Evolutionary conservation across 1,140 invertebrate species (phyloP).

Genomic region (Physella acuta): DNA sequence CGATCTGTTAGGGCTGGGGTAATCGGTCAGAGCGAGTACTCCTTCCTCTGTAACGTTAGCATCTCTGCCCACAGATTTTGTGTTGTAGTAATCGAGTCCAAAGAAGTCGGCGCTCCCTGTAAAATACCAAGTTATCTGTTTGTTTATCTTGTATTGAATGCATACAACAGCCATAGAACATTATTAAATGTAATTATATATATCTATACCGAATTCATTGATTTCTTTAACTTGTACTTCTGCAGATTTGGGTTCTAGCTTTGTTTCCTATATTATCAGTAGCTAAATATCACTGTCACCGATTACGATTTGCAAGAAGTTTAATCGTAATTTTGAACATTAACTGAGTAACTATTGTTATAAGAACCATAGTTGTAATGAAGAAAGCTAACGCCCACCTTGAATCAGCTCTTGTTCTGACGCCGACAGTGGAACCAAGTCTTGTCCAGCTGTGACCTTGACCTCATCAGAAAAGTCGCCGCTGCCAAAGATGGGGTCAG

Average conservation of each 20-base stretch:
- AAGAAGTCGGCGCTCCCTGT: constrained; percentile 40
- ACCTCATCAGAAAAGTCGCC: constrained; percentile 46
- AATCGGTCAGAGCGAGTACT: background rate
- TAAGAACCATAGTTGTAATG: background rate
- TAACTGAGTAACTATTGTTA: background rate
- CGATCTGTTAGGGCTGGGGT: background rate
- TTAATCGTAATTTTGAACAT: background rate
- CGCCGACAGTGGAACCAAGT: constrained; percentile 31
- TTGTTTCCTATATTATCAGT: background rate
- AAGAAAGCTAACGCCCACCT: background rate
- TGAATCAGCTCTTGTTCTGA: constrained; percentile 30
- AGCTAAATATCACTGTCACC: too few relatives aligned
- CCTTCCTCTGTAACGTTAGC: background rate
- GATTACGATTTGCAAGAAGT: background rate
- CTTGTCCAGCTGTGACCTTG: constrained; percentile 30
- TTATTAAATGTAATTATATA: too few relatives aligned
- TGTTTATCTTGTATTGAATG: too few relatives aligned
- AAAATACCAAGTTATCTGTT: background rate
- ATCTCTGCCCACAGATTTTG: constrained; percentile 25
- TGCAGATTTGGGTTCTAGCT: background rate
- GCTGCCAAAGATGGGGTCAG: constrained; percentile 38
- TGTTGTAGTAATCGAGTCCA: constrained; percentile 42
- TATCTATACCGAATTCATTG: too few relatives aligned
- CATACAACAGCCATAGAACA: too few relatives aligned
- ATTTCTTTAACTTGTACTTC: background rate